Base-by-base conservation (phyloP, 2,888 invertebrate genomes). In the Antheraea assamensis region DNA sequence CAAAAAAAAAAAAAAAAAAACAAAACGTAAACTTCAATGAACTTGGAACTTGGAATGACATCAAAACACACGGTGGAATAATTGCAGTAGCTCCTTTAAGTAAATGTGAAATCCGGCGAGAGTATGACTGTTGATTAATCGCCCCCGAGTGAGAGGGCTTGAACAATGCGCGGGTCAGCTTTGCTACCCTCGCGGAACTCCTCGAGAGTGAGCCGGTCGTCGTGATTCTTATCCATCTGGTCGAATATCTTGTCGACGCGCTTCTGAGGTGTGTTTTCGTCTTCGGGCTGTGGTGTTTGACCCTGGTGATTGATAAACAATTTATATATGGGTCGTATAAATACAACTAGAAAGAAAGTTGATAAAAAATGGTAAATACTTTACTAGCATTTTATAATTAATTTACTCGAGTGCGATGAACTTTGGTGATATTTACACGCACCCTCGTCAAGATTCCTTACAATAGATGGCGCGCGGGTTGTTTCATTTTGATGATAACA, bases 161-260 rank as follows among this genome's bases (percentile, higher is more conserved):
- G 99, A 75, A 99, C 99, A 90, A 99, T 99, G 91, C 99, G 97
- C 55, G 99, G 99, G 94, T 99, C 99, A 74, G 99, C 99, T 95
- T 99, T 99, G 94, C 99, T 98, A 80, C 99, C 99, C 94, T 99
- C 99, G 85, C 98, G 97, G 95, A 99, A 99, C 92, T 99, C 99
- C 87, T 99, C 99, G 82, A 99, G 95, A 70, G 99, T 99, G 82
- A 99, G 96, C 84, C 98, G 97, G 93, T 99, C 99, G 92, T 99
- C 99, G 94, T 99, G 98, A 92, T 99, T 99, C 95, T 98, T 99
- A 95, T 99, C 99, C 99, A 99, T 98, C 90, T 99, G 99, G 92
- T 98, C 98, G 95, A 99, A 99, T 89, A 99, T 99, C 94, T 99
- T 98, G 95, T 99, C 99, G 78, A 99, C 99, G 87, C 99, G 96